Evolutionary conservation across 2,888 invertebrate species (phyloP), one percentile per base, ranked within the genome.

Genomic region (Xylota sylvarum): DNA sequence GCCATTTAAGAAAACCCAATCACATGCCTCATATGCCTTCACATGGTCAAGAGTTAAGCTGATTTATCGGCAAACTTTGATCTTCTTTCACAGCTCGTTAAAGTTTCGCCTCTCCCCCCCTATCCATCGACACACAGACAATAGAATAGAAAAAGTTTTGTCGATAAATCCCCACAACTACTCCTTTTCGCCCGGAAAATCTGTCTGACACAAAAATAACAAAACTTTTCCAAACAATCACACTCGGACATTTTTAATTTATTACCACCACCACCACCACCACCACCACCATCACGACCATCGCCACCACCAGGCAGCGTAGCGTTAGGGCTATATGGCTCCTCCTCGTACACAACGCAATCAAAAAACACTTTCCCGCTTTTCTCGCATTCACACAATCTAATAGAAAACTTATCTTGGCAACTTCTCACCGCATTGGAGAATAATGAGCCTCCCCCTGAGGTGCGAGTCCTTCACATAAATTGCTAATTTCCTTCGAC

Each of bases 331-430:
- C 35, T 9, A 9, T 9, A 9, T n/a, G n/a, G n/a, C n/a, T n/a
- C 23, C 46, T 10, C 27, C 14, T n/a, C 32, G 19, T 5, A n/a
- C n/a, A 23, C 9, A 70, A 46, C 37, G 69, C 82, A 76, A 82
- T 86, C 81, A 73, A 86, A 86, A 82, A 82, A 73, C 77, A 55
- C 56, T 78, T 82, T 77, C 72, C 30, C 65, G 56, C 64, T 48
- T 70, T 77, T 62, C 50, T 65, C 67, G 19, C 55, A 60, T 65
- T 70, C 48, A 62, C 67, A 84, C 81, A 77, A 81, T 81, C 70
- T 86, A 73, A 77, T 86, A 69, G 73, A 82, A 85, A 81, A 81
- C 81, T 85, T 85, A 81, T 85, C 85, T 80, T 72, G 85, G 81
- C 80, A 76, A 72, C 76, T 77, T 84, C 60, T 58, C 65, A 65